Evolutionary conservation across 2,797 vertebrate genomes (phyloP).

Genomic region (Steatocranus sp.): DNA sequence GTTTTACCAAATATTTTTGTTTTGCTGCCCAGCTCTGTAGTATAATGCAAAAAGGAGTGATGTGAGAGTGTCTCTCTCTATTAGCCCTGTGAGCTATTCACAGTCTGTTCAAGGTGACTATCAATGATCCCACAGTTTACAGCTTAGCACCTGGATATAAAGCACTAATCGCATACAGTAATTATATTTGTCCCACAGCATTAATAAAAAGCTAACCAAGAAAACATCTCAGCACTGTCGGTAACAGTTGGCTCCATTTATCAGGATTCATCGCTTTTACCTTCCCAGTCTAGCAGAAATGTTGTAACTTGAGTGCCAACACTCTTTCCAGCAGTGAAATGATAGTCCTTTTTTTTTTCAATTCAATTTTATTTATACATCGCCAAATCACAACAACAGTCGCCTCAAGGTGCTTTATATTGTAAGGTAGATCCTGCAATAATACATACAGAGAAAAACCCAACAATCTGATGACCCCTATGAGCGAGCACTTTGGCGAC

Average conservation of each 20-base stretch:
- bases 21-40: neutral
- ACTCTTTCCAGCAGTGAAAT: neutral
- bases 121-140: neutral
- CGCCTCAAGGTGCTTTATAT: neutral
- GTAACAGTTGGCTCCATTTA: neutral
- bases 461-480: rapidly evolving
- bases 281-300: neutral
- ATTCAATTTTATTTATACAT: neutral
- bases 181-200: neutral
- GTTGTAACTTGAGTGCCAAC: neutral
- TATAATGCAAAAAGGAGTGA: neutral
- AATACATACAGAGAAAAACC: neutral
- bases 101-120: neutral
- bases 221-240: neutral
- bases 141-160: neutral
- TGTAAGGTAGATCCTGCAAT: neutral
- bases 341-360: neutral
- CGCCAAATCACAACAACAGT: neutral
- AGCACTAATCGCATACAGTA: neutral
- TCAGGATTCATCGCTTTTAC: neutral
- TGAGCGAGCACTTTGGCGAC: neutral
- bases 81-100: neutral
- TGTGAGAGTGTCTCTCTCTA: neutral
- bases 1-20: neutral
- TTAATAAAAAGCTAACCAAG: neutral